Evolutionary conservation across 1,140 invertebrate species (phyloP).

Genomic region (Callitettix versicolor): DNA sequence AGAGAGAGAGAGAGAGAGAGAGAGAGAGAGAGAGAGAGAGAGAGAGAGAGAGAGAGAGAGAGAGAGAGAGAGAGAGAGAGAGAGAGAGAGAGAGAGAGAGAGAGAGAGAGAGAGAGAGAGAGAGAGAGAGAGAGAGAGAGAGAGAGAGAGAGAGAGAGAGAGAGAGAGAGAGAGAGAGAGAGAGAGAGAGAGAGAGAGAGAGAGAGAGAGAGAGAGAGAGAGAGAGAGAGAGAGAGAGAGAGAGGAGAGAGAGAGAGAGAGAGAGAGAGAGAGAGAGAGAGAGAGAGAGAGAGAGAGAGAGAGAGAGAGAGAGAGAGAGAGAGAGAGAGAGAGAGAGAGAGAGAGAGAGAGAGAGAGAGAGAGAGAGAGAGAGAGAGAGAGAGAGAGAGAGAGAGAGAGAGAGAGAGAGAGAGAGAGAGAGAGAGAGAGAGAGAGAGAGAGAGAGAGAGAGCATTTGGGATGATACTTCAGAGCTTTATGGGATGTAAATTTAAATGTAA

Average conservation of each 20-base stretch:
- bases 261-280: not conserved
- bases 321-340: not conserved
- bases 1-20: conserved; percentile 13
- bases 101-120: conserved; percentile 13
- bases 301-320: not conserved
- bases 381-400: not conserved
- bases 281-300: not conserved
- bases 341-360: not conserved
- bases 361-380: not conserved
- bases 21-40: conserved; percentile 13
- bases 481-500: too few species aligned
- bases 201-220: not conserved
- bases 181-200: not conserved
- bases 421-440: not conserved
- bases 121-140: not conserved
- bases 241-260: not conserved
- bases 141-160: not conserved
- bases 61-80: conserved; percentile 13
- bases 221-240: not conserved
- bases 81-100: conserved; percentile 13
- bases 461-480: not conserved
- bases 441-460: not conserved
- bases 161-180: not conserved
- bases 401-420: not conserved
- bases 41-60: conserved; percentile 14